Evolutionary conservation across 2,888 invertebrate species (phyloP).

Genomic region (Dinocampus coccinellae): DNA sequence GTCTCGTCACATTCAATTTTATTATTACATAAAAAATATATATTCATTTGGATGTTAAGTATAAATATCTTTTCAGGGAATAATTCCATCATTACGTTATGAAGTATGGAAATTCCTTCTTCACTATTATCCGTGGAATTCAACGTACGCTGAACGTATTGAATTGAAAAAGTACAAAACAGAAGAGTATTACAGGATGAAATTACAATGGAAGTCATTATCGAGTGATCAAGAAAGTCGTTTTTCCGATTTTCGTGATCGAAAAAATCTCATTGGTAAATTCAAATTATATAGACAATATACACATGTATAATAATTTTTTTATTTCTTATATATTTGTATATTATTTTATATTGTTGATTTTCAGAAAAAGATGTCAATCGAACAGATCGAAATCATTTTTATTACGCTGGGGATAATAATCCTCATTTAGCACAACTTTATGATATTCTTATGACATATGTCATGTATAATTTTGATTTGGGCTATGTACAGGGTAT

Average conservation of each 20-base stretch:
- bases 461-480: constrained; percentile 99
- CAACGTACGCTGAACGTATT: constrained; percentile 79
- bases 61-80: constrained; percentile 74
- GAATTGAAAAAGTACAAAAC: constrained; percentile 79
- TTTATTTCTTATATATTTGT: constrained; percentile 18
- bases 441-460: constrained; percentile 96
- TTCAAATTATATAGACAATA: background rate
- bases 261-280: constrained; percentile 88
- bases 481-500: constrained; percentile 97
- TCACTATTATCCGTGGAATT: constrained; percentile 88
- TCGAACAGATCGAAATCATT: constrained; percentile 91
- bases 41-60: background rate
- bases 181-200: constrained; percentile 94
- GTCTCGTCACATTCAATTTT: constrained; percentile 53
- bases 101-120: constrained; percentile 97
- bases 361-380: constrained; percentile 92
- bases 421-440: constrained; percentile 89
- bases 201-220: constrained; percentile 95
- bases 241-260: constrained; percentile 89
- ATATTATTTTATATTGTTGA: constrained; percentile 12
- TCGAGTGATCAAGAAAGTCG: constrained; percentile 87
- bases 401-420: constrained; percentile 93
- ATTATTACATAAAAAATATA: background rate
- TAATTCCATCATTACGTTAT: constrained; percentile 80
- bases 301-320: constrained; percentile 8